phyloP scores from a whole-genome alignment of 2,888 invertebrate species.

The Augochlorella aurata region DNA sequence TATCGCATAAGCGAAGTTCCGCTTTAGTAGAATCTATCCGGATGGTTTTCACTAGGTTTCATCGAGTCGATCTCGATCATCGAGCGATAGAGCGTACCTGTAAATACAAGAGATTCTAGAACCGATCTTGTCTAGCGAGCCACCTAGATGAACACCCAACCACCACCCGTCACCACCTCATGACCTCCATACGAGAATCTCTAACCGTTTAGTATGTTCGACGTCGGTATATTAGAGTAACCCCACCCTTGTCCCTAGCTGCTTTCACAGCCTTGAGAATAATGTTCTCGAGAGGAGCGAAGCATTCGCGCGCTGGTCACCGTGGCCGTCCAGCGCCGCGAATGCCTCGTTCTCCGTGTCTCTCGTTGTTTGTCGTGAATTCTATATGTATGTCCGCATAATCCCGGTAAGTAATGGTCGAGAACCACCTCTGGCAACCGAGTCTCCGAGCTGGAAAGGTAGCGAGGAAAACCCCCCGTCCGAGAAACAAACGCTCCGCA shows the following conservation, averaged over 20 bases:
- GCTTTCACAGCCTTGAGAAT: constrained; percentile 75
- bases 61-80: constrained; percentile 51
- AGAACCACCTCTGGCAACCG: constrained; percentile 22
- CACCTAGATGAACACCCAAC: constrained; percentile 20
- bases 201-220: constrained; percentile 33
- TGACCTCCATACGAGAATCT: constrained; percentile 40
- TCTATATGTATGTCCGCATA: constrained; percentile 48
- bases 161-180: constrained; percentile 34
- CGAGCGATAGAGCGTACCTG: constrained; percentile 25
- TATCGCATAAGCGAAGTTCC: too few relatives aligned
- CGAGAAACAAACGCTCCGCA: not conserved
- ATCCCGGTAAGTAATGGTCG: constrained; percentile 60
- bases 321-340: constrained; percentile 11
- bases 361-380: constrained; percentile 53
- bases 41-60: too few relatives aligned
- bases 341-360: constrained; percentile 61
- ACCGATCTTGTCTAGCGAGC: constrained; percentile 36
- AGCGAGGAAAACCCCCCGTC: constrained; percentile 19
- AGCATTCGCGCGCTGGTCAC: constrained; percentile 45
- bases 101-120: constrained; percentile 49
- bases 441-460: constrained; percentile 30
- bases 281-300: constrained; percentile 55
- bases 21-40: too few relatives aligned
- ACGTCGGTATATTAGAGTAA: constrained; percentile 55
- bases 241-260: constrained; percentile 79